Conservation (phyloP, 2,888 invertebrate species). For the Congeria kusceri region DNA sequence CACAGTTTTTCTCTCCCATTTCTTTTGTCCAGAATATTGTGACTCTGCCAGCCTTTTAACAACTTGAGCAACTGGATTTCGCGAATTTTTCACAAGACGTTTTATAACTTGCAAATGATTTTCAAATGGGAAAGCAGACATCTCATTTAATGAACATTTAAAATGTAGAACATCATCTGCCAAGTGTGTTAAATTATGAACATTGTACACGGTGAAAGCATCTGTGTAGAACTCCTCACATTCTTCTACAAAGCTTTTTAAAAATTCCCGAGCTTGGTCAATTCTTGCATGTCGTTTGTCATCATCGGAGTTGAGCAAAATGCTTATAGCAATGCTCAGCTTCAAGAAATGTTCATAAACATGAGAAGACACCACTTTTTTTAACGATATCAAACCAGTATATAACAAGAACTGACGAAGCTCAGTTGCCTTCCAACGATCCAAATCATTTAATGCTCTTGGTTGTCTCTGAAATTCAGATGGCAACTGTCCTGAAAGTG, state of each 20-base stretch:
- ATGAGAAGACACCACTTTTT: neutral
- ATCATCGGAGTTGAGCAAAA: neutral
- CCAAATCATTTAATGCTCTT: conserved; percentile 68
- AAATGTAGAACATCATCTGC: conserved; percentile 12
- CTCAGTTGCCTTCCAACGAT: conserved; percentile 46
- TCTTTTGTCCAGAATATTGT: neutral
- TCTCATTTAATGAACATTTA: conserved; percentile 23
- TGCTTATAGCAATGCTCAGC: conserved; percentile 14
- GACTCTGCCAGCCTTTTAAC: conserved; percentile 15
- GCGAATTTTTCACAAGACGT: conserved; percentile 7
- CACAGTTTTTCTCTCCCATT: neutral
- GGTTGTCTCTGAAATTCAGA: conserved; percentile 76
- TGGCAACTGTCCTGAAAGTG: conserved; percentile 41
- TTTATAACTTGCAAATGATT: conserved; percentile 13
- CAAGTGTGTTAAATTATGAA: conserved; percentile 16
- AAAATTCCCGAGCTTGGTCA: neutral
- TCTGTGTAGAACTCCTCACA: conserved; percentile 9
- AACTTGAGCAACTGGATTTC: conserved; percentile 22
- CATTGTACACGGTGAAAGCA: conserved; percentile 19
- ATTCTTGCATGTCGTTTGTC: neutral
- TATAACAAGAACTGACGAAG: conserved; percentile 22
- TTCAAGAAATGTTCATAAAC: conserved; percentile 15
- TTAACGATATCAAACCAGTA: conserved; percentile 15
- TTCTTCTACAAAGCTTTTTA: conserved; percentile 16
- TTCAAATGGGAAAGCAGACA: conserved; percentile 20